Conservation (phyloP, 2,888 invertebrate species). For the Molanna angustata region DNA sequence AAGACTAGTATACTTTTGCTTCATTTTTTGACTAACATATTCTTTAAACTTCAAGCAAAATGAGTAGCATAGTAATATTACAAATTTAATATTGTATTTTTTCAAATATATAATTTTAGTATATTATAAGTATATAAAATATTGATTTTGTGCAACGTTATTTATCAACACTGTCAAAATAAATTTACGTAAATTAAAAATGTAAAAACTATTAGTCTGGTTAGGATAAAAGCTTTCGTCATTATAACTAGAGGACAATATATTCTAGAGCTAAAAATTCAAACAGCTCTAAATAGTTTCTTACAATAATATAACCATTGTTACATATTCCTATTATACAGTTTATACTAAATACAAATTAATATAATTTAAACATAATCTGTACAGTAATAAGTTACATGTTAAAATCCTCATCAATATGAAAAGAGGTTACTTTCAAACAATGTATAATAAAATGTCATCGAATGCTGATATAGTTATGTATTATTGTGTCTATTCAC, state of each 20-base stretch:
- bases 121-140: constrained; percentile 14
- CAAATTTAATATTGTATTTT: no score
- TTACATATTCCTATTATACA: no score
- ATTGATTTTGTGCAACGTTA: constrained; percentile 11
- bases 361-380: constrained; percentile 20
- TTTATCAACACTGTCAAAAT: constrained; percentile 11
- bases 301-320: no score
- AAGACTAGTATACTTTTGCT: constrained; percentile 25
- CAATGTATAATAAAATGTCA: no score
- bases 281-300: constrained; percentile 11
- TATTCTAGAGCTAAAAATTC: constrained; percentile 4
- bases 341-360: neutral
- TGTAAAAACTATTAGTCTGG: constrained; percentile 15
- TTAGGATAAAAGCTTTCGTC: constrained; percentile 19
- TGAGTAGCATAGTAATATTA: constrained; percentile 12
- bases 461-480: no score
- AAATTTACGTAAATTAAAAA: constrained; percentile 12
- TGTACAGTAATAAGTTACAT: constrained; percentile 27
- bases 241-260: constrained; percentile 8
- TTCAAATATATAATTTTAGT: constrained; percentile 16
- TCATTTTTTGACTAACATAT: constrained; percentile 21
- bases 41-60: constrained; percentile 11
- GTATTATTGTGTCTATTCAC: no score
- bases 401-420: constrained; percentile 24
- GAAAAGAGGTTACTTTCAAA: no score